A percentile compares a stretch with the other conserved stretches of the same genome.
These are phyloP conservation scores for Oscheius sp. DNA, from an alignment of 2,888 invertebrate species.

Conservation along the genomic window DNA sequence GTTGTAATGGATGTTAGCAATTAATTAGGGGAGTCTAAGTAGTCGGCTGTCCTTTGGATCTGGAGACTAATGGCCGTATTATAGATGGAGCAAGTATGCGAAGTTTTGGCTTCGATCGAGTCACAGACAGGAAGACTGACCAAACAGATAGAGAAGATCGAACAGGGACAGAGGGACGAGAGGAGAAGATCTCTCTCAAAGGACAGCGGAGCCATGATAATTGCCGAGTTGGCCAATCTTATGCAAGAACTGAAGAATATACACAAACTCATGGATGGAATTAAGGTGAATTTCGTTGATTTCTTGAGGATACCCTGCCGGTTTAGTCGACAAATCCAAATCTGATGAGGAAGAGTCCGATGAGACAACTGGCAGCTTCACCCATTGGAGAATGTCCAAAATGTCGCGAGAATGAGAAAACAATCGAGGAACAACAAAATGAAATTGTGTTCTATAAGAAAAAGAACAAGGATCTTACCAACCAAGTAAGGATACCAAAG, in stretches of 20 bases:
- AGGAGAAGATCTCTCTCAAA: conserved; percentile 69
- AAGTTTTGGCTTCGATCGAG: conserved; percentile 69
- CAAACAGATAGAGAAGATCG: conserved; percentile 71
- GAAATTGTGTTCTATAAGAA: conserved; percentile 68
- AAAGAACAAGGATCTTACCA: conserved; percentile 72
- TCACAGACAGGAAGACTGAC: conserved; percentile 67
- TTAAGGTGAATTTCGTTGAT: conserved; percentile 43
- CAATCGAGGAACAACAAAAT: conserved; percentile 55
- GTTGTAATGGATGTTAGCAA: conserved; percentile 12
- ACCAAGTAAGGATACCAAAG: conserved; percentile 65
- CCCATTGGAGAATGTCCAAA: conserved; percentile 46
- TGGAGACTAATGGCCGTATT: conserved; percentile 16
- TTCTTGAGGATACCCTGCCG: neutral
- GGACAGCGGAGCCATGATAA: conserved; percentile 66
- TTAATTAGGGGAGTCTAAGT: conserved; percentile 12
- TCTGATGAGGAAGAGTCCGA: conserved; percentile 34
- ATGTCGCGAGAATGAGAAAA: conserved; percentile 53
- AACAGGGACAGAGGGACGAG: conserved; percentile 68
- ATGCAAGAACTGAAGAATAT: conserved; percentile 70
- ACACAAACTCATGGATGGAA: conserved; percentile 60
- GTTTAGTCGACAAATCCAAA: conserved; percentile 32
- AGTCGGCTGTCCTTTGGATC: neutral
- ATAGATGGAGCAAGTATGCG: conserved; percentile 70
- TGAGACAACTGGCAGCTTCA: conserved; percentile 27
- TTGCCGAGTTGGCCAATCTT: conserved; percentile 68